phyloP scores from a whole-genome alignment of 2,888 invertebrate species.

The Netelia inedita region DNA sequence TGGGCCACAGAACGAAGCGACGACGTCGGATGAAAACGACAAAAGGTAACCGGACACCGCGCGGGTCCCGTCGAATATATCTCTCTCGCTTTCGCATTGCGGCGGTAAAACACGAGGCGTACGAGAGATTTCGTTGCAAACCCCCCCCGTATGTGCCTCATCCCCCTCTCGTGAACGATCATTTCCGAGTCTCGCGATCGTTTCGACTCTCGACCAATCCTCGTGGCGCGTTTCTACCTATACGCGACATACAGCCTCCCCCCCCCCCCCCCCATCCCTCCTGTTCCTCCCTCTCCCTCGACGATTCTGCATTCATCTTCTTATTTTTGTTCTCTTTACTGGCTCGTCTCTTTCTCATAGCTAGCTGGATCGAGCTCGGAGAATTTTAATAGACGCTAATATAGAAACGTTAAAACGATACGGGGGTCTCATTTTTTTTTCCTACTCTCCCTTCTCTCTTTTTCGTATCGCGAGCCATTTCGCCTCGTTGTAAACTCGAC shows the following conservation, averaged over 20 bases:
- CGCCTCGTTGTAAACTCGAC: constrained; percentile 38
- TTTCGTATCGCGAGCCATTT: constrained; percentile 45
- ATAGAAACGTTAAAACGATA: constrained; percentile 85
- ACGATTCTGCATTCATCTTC: constrained; percentile 62
- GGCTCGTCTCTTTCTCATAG: constrained; percentile 25
- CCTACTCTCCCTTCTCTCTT: neutral
- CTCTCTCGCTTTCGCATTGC: constrained; percentile 58
- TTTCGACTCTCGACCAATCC: constrained; percentile 39
- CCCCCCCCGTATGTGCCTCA: constrained; percentile 6
- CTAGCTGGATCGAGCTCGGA: constrained; percentile 72
- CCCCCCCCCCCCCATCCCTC: constrained; percentile 34
- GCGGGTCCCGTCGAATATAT: constrained; percentile 43
- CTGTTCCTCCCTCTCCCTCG: too few relatives aligned
- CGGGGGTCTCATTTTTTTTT: constrained; percentile 75
- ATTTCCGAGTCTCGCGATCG: constrained; percentile 56
- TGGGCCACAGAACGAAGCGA: constrained; percentile 36
- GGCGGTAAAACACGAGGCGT: constrained; percentile 29
- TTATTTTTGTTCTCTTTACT: constrained; percentile 71
- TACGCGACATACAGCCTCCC: constrained; percentile 4
- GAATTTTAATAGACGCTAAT: constrained; percentile 85
- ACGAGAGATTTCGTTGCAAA: constrained; percentile 29
- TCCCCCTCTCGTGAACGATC: constrained; percentile 56
- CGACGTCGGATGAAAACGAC: constrained; percentile 81
- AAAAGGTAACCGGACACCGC: constrained; percentile 84
- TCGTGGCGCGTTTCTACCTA: constrained; percentile 3